These are phyloP conservation scores for Aplysina aerophoba DNA, from an alignment of 37 sponge, comb jelly and placozoan species.

Conservation along the genomic window DNA sequence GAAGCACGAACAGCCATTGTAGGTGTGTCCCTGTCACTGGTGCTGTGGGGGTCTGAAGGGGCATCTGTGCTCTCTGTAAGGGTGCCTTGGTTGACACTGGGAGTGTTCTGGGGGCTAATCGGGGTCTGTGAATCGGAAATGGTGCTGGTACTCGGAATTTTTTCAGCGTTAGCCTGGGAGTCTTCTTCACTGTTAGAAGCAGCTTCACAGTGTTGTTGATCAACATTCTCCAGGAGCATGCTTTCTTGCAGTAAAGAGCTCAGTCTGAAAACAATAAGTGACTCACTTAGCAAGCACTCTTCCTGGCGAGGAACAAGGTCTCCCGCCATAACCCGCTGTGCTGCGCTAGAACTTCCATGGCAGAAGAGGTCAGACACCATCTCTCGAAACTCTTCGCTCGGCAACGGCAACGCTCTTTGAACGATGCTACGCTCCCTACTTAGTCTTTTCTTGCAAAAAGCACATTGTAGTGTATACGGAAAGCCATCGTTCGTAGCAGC, in stretches of 20 bases:
- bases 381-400: conserved; percentile 65
- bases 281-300: conserved; percentile 7
- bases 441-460: neutral
- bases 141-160: no score
- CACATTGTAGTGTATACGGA: conserved; percentile 6
- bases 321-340: neutral
- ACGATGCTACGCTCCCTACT: conserved; percentile 36
- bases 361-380: conserved; percentile 54
- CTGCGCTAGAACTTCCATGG: conserved; percentile 42
- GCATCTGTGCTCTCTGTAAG: no score
- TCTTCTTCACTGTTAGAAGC: no score
- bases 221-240: no score
- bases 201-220: no score
- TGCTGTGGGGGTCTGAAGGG: neutral
- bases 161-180: no score
- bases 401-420: conserved; percentile 62
- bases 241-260: no score
- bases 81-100: no score
- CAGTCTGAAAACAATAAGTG: neutral
- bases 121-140: no score
- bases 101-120: no score
- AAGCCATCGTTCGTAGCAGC: neutral
- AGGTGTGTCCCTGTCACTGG: neutral
- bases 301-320: neutral
- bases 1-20: no score